Conservation (phyloP, 2,888 invertebrate species). For the Cephus spinipes region DNA sequence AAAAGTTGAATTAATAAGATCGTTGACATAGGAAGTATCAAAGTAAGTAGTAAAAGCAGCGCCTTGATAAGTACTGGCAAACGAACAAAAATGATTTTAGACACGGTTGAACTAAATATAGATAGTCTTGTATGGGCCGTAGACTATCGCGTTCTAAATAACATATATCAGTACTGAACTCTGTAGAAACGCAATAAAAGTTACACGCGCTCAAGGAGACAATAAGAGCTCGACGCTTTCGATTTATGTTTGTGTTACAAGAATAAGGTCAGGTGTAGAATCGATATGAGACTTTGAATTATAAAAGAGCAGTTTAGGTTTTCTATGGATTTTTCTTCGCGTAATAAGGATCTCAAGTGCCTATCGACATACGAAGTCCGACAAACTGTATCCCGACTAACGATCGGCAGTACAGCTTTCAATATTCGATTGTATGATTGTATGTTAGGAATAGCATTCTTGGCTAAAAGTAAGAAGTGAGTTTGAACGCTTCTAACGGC, state of each 20-base stretch:
- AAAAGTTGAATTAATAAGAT: not conserved
- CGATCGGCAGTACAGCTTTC: not conserved
- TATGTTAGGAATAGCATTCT: not conserved
- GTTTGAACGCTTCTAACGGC: not conserved
- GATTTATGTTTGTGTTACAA: not conserved
- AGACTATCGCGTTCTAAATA: not conserved
- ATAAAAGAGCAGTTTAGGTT: constrained; percentile 21
- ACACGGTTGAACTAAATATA: not conserved
- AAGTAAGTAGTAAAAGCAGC: not conserved
- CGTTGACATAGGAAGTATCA: not conserved
- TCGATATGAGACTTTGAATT: constrained; percentile 30
- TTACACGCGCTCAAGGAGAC: not conserved
- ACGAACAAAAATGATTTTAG: not conserved
- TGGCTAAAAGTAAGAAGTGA: not conserved
- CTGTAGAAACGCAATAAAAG: not conserved
- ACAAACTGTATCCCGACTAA: not conserved
- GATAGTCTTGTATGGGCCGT: not conserved
- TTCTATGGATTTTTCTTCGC: not conserved
- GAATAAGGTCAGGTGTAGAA: constrained; percentile 25
- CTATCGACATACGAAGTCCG: not conserved
- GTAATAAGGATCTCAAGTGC: not conserved
- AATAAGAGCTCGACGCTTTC: not conserved
- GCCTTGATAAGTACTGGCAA: too few relatives aligned
- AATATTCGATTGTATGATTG: not conserved
- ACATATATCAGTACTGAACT: not conserved